Base-by-base conservation (phyloP, 2,888 invertebrate species). In the Nomada fabriciana region DNA sequence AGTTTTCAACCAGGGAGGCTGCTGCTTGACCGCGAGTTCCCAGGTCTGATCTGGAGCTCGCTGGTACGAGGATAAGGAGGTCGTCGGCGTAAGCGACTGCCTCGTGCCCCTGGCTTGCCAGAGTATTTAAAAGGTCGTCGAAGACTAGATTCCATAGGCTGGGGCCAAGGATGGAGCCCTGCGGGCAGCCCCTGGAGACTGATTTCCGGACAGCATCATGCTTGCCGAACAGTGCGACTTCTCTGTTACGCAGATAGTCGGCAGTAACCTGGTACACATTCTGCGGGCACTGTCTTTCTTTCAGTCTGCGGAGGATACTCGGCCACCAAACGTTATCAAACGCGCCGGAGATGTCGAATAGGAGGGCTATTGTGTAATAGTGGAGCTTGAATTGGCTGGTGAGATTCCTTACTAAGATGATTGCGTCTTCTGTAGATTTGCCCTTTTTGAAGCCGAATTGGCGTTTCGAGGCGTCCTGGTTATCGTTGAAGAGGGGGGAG, bases 361-460 rank as follows among this genome's bases (percentile, higher is more conserved):
- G 2, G 1, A 52, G 5, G 4, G 52, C 52, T n/a, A 52, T 13
- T 11, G 11, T 15, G 2, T 52, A 52, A 1, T 52, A 18, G 20
- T 63, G 2, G 2, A 29, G 29, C 3, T n/a, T 9, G 47, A 5
- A 43, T 15, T 18, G 18, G 4, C 18, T 9, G 20, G n/a, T 36
- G 10, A 50, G 0, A 47, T 29, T 15, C 0, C 59, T 18, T 9
- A 70, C 3, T 50, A 20, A 0, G 0, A 60, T 7, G 2, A 70
- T 60, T 25, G 70, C 61, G 3, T 70, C 70, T n/a, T 50, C 70
- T 0, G 52, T 60, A 9, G 70, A 70, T 29, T 60, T 25, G 70
- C 61, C 47, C 11, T 63, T 63, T 20, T 4, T 7, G 11, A 63
- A 63, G 3, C 63, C 63, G 18, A 11, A 63, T 42, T 63, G 47